Percentiles rank a stretch among this genome's conserved stretches.
phyloP scores from a whole-genome alignment of 2,888 invertebrate species.

The Polydrusus cervinus region DNA sequence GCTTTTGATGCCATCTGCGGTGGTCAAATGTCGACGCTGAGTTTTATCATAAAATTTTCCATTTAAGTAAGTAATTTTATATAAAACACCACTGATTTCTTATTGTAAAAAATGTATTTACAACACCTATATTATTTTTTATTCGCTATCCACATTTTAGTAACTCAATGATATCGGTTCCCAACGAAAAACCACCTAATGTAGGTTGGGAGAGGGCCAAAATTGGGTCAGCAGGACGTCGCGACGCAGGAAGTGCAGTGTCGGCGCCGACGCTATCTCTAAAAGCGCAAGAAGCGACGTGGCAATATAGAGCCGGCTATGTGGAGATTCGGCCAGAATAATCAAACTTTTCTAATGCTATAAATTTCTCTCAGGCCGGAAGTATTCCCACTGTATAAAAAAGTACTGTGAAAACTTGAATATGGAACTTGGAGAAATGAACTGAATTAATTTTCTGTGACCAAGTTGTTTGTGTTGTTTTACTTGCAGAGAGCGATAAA shows the following conservation, averaged over 20 bases:
- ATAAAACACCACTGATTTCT: no score
- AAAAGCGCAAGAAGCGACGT: constrained; percentile 1
- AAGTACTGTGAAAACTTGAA: not conserved
- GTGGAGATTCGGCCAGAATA: constrained; percentile 12
- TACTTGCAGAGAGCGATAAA: no score
- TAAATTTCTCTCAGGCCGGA: not conserved
- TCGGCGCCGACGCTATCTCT: constrained; percentile 34
- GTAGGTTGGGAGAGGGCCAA: constrained; percentile 33
- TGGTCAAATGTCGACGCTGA: no score
- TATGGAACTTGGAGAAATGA: no score
- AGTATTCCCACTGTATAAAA: no score
- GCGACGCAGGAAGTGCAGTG: constrained; percentile 45
- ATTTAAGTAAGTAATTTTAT: no score
- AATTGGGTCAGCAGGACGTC: constrained; percentile 42
- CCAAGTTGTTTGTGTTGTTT: no score
- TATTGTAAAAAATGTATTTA: no score
- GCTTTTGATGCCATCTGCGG: no score
- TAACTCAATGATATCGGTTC: not conserved
- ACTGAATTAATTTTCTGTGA: no score
- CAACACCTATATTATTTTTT: no score
- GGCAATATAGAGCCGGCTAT: constrained; percentile 21
- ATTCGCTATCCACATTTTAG: not conserved
- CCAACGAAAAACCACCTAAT: constrained; percentile 31
- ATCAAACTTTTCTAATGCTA: not conserved
- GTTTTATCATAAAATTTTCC: no score